Evolutionary conservation across 2,797 vertebrate species (phyloP).

Genomic region (Serranus cabrilla): DNA sequence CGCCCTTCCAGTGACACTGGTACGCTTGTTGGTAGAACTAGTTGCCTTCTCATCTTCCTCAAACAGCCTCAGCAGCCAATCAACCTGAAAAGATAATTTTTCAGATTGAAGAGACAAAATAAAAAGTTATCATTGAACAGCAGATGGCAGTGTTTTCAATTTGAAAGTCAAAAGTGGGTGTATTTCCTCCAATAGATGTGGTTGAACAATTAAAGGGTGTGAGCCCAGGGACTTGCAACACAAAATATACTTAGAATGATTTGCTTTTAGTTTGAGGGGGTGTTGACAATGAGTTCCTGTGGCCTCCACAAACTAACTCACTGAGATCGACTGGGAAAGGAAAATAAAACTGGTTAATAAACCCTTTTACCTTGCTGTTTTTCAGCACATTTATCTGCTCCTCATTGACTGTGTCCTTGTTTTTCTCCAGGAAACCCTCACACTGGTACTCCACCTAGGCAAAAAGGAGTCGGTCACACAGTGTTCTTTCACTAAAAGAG

Average conservation of each 20-base stretch:
- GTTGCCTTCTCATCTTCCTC: conserved; percentile 88
- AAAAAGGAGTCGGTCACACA: conserved; percentile 47
- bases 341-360: conserved; percentile 44
- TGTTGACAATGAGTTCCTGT: conserved; percentile 17
- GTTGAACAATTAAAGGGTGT: conserved; percentile 74
- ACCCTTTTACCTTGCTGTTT: conserved; percentile 91
- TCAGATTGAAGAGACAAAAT: neutral
- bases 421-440: conserved; percentile 98
- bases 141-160: conserved; percentile 74
- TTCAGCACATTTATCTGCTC: conserved; percentile 97
- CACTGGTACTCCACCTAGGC: conserved; percentile 97
- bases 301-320: neutral
- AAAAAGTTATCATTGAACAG: conserved; percentile 52
- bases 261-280: neutral
- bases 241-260: conserved; percentile 16
- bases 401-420: conserved; percentile 97
- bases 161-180: neutral
- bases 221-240: conserved; percentile 45
- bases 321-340: neutral
- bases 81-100: conserved; percentile 85
- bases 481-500: conserved; percentile 20
- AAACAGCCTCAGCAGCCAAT: conserved; percentile 92
- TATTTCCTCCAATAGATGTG: conserved; percentile 67
- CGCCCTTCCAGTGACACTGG: conserved; percentile 79
- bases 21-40: conserved; percentile 81